Conservation (phyloP, 1,140 invertebrate genomes). For the Nylanderia fulva region DNA sequence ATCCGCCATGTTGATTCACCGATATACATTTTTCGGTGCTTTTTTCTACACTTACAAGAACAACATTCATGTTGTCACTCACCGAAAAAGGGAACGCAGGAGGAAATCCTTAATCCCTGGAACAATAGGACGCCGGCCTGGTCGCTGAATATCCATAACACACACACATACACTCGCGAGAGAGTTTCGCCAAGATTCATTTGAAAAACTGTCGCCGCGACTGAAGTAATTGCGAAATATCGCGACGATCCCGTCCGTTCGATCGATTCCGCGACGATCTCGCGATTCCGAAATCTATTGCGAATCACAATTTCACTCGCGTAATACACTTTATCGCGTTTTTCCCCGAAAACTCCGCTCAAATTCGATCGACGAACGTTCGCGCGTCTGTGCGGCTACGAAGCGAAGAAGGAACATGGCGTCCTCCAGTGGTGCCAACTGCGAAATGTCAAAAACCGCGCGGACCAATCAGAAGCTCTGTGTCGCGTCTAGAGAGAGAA, state of each 20-base stretch:
- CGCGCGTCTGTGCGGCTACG: not conserved
- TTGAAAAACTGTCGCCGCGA: not conserved
- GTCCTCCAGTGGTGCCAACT: not conserved
- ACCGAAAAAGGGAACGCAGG: not conserved
- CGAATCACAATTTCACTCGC: not conserved
- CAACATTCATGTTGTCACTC: not conserved
- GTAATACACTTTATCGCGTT: not conserved
- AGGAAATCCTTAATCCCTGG: not conserved
- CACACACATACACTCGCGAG: not conserved
- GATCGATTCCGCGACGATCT: not conserved
- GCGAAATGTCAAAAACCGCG: not conserved
- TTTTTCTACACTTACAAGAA: not conserved
- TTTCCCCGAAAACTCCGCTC: not conserved
- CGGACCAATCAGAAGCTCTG: no score
- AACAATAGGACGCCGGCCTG: not conserved
- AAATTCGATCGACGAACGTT: not conserved
- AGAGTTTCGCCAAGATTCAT: not conserved
- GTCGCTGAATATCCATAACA: not conserved
- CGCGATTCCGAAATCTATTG: not conserved
- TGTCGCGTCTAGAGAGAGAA: no score
- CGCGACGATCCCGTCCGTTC: not conserved
- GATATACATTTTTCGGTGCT: not conserved
- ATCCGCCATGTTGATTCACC: no score
- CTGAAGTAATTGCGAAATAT: not conserved
- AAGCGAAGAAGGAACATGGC: not conserved